Evolutionary conservation across 2,888 invertebrate species (phyloP), one percentile per base, ranked within the genome.

Genomic region (Drosophila anomalata): DNA sequence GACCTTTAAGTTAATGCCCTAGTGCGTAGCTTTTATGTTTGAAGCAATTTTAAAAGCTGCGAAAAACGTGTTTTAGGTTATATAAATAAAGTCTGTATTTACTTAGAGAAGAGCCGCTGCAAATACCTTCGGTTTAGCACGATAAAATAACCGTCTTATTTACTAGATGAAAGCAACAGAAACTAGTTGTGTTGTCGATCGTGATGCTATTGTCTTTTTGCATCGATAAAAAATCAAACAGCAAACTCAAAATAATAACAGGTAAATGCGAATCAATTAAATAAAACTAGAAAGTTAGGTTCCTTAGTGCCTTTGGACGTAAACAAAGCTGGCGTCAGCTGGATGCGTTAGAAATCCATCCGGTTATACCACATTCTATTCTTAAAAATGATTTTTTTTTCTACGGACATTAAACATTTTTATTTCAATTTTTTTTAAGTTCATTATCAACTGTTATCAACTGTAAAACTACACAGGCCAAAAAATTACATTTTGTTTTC

Each of bases 211-310:
- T 57, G 56, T 54, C 47, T 14, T 3, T 77, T 63, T 57, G 60
- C 51, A 70, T 73, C 78, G 72, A 53, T 75, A 59, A 75, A 83
- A 78, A 78, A 78, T 82, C 3, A 39, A 60, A 48, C 61, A 57
- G 68, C 66, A 73, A 68, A 73, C 75, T 85, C 55, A 73, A 85
- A 79, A 81, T 76, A 81, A 77, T 81, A 84, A 81, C 83, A 84
- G 83, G 83, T 87, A 87, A 84, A 84, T 81, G 80, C 86, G 85
- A 87, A 81, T 81, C 81, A 79, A 84, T 81, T 69, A 58, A 69
- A 55, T 68, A 50, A 69, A 69, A 69, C 54, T 52, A 54, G 61
- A 69, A 58, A 69, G 39, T 24, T 41, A 14, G 31, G 54, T 31
- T 31, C 31, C 3, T 8, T 8, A 9, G 11, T 8, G 11, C 31